Evolutionary conservation across 2,113 vertebrate genomes (phyloP).

Genomic region (Periophthalmus modestus): DNA sequence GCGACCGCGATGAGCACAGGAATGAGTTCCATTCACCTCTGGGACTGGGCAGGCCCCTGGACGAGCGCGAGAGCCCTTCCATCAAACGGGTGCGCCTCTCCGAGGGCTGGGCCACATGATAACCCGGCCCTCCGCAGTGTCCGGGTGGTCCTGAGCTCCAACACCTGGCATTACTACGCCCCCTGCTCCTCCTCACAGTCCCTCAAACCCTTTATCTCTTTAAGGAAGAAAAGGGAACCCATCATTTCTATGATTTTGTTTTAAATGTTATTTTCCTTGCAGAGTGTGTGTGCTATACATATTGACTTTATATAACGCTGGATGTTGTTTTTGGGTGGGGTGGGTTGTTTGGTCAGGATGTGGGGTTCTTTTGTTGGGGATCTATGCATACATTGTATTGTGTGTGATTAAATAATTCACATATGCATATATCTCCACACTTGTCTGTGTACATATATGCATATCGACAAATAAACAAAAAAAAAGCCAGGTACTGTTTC

Average conservation of each 20-base stretch:
- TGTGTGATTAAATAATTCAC: conserved; percentile 82
- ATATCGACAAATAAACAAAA: conserved; percentile 77
- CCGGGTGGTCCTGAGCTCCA: conserved; percentile 51
- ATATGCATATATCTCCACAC: conserved; percentile 77
- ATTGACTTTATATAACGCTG: conserved; percentile 83
- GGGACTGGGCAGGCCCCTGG: conserved; percentile 94
- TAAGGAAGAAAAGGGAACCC: conserved; percentile 61
- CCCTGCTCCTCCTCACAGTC: conserved; percentile 54
- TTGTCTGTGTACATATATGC: conserved; percentile 75
- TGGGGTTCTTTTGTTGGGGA: conserved; percentile 75
- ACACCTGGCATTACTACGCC: conserved; percentile 45
- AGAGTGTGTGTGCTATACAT: conserved; percentile 92
- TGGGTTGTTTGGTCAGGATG: conserved; percentile 48
- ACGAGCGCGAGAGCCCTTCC: conserved; percentile 97
- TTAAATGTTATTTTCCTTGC: conserved; percentile 76
- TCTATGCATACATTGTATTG: conserved; percentile 97
- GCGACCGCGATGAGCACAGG: conserved; percentile 96
- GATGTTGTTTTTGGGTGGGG: conserved; percentile 63
- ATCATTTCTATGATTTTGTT: conserved; percentile 64
- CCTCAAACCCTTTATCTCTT: conserved; percentile 56
- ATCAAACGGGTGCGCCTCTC: conserved; percentile 97
- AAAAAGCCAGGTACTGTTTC: conserved; percentile 99
- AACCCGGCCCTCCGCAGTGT: conserved; percentile 46
- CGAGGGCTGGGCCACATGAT: conserved; percentile 99
- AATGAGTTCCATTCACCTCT: conserved; percentile 98